phyloP scores from a whole-genome alignment of 2,888 invertebrate genomes.

The Lysandra coridon region DNA sequence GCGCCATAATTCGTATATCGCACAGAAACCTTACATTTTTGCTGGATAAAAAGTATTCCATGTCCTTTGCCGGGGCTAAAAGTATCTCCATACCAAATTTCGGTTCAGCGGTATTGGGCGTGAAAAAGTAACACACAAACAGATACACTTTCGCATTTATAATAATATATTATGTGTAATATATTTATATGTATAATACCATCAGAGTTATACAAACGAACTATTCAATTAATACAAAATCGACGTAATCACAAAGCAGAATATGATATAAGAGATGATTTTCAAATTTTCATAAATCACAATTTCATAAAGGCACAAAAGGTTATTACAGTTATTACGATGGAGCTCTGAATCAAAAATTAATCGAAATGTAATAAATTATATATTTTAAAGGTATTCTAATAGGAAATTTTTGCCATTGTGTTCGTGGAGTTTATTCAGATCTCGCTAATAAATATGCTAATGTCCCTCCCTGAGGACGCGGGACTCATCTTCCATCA shows the following conservation, averaged over 20 bases:
- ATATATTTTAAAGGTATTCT: slow-evolving; percentile 7
- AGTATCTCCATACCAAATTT: too few relatives aligned
- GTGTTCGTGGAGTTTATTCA: slow-evolving; percentile 33
- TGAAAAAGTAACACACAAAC: too few relatives aligned
- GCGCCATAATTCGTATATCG: too few relatives aligned
- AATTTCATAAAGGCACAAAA: slow-evolving; percentile 10
- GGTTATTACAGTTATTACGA: not conserved
- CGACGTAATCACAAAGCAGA: not conserved
- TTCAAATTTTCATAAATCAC: slow-evolving; percentile 4
- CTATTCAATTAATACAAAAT: too few relatives aligned
- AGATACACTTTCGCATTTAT: too few relatives aligned
- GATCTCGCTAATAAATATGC: slow-evolving; percentile 56
- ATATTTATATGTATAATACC: too few relatives aligned
- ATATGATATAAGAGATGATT: not conserved
- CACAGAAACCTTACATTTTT: too few relatives aligned
- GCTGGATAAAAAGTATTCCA: too few relatives aligned
- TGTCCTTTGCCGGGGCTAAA: too few relatives aligned
- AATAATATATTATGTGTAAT: too few relatives aligned
- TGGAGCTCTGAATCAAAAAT: not conserved
- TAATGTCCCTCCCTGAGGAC: slow-evolving; percentile 71
- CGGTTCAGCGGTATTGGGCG: too few relatives aligned
- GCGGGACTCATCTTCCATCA: slow-evolving; percentile 70
- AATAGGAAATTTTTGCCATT: slow-evolving; percentile 5
- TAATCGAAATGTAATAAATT: slow-evolving; percentile 15
- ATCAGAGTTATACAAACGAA: too few relatives aligned